These are phyloP conservation scores for Equus przewalskii DNA, from an alignment of 2,113 vertebrate genomes.

Conservation along the genomic window DNA sequence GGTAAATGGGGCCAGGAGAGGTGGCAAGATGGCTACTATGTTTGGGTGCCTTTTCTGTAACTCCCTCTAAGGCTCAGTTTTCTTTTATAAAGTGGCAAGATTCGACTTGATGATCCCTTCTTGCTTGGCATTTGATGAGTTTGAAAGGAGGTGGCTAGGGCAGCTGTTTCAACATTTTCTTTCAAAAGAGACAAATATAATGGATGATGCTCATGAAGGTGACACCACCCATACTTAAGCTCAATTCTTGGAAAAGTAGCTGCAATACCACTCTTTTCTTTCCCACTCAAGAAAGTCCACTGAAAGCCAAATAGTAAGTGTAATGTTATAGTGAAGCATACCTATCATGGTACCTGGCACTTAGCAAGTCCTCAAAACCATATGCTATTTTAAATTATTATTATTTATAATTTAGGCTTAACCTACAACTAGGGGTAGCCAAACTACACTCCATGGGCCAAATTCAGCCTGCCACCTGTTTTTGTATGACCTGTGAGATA, in stretches of 20 bases:
- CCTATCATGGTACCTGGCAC: background rate
- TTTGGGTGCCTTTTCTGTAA: background rate
- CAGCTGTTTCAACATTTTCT: background rate
- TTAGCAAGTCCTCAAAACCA: background rate
- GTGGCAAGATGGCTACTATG: background rate
- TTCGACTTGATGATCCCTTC: background rate
- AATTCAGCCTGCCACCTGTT: background rate
- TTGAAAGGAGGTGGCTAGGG: background rate
- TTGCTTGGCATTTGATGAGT: background rate
- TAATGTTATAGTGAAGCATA: background rate
- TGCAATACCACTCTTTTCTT: background rate
- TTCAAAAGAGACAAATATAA: background rate
- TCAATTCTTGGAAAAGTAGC: background rate
- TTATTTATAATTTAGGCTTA: slow-evolving; percentile 13
- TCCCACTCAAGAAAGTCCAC: background rate
- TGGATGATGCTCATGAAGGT: background rate
- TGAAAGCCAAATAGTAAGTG: background rate
- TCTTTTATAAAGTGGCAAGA: background rate
- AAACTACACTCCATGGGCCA: background rate
- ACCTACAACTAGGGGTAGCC: background rate
- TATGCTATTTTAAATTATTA: slow-evolving; percentile 4
- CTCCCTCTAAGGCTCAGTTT: too few species aligned
- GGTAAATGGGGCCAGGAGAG: background rate
- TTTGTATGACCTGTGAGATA: background rate
- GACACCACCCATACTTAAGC: too few species aligned